phyloP scores from a whole-genome alignment of 2,888 invertebrate species.

The Temnothorax unifasciatus region DNA sequence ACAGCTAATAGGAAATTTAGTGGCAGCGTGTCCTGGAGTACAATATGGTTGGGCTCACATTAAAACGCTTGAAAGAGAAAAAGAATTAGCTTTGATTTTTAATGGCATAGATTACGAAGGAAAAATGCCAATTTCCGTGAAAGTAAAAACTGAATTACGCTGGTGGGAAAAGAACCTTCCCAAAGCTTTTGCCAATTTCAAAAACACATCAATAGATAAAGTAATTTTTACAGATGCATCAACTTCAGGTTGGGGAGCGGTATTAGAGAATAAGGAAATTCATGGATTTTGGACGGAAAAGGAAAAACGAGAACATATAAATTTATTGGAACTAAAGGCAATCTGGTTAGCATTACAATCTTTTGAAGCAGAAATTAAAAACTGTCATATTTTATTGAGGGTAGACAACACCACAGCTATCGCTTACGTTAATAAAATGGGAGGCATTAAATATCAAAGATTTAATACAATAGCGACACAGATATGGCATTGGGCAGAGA shows the following conservation, averaged over 20 bases:
- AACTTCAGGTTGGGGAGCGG: constrained; percentile 1
- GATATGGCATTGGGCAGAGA: constrained; percentile 52
- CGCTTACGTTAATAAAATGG: constrained; percentile 19
- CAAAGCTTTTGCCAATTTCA: not conserved
- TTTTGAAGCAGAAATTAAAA: constrained; percentile 34
- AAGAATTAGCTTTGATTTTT: constrained; percentile 4
- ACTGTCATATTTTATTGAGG: constrained; percentile 61
- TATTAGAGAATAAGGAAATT: not conserved
- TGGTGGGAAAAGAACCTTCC: not conserved
- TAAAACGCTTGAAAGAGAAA: constrained; percentile 13
- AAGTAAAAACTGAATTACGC: not conserved
- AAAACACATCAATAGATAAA: not conserved
- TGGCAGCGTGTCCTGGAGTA: constrained; percentile 15
- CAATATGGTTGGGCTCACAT: constrained; percentile 19
- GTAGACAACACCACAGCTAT: constrained; percentile 65
- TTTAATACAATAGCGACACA: constrained; percentile 63
- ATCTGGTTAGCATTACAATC: constrained; percentile 12
- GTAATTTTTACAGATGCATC: constrained; percentile 21
- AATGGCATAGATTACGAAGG: not conserved
- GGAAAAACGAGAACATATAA: constrained; percentile 8
- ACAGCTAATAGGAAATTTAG: not conserved
- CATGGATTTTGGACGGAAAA: constrained; percentile 28
- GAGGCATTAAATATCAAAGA: constrained; percentile 50
- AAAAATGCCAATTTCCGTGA: not conserved
- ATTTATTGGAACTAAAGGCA: not conserved